These are phyloP conservation scores for Platycheirus rosarum DNA, from an alignment of 2,888 invertebrate species.

Conservation along the genomic window DNA sequence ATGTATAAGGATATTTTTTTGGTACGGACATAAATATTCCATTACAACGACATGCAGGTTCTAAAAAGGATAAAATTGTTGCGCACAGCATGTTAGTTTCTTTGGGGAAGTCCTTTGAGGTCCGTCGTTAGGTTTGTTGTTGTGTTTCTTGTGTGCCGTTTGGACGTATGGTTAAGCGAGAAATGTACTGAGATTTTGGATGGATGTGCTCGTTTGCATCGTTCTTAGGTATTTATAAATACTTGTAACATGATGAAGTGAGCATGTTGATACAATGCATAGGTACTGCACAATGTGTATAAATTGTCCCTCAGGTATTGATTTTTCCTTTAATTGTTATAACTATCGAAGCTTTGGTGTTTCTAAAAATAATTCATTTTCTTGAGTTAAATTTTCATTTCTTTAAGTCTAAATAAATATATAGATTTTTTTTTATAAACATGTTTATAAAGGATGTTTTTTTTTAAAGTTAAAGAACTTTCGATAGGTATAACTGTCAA, in stretches of 20 bases:
- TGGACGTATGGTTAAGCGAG: constrained; percentile 20
- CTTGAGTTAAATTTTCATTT: too few relatives aligned
- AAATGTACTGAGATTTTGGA: constrained; percentile 23
- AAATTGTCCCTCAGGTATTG: too few relatives aligned
- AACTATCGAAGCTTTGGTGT: too few relatives aligned
- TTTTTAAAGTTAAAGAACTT: too few relatives aligned
- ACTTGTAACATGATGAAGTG: constrained; percentile 49
- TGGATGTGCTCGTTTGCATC: constrained; percentile 34
- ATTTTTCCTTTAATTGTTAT: too few relatives aligned
- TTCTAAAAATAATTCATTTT: too few relatives aligned
- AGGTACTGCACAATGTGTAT: too few relatives aligned
- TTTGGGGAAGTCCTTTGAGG: neutral
- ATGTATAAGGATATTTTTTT: constrained; percentile 53
- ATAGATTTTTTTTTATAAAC: too few relatives aligned
- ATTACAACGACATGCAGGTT: constrained; percentile 68
- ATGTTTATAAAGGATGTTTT: too few relatives aligned
- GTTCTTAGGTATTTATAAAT: constrained; percentile 51
- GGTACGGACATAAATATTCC: constrained; percentile 72
- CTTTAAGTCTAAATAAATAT: too few relatives aligned
- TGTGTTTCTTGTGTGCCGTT: constrained; percentile 6
- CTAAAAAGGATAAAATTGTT: constrained; percentile 71
- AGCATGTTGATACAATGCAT: constrained; percentile 20
- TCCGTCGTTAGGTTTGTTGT: constrained; percentile 12
- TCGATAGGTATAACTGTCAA: too few relatives aligned
- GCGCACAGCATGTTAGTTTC: constrained; percentile 51